Base-by-base conservation (phyloP, 2,113 vertebrate species). In the Myxocyprinus asiaticus region DNA sequence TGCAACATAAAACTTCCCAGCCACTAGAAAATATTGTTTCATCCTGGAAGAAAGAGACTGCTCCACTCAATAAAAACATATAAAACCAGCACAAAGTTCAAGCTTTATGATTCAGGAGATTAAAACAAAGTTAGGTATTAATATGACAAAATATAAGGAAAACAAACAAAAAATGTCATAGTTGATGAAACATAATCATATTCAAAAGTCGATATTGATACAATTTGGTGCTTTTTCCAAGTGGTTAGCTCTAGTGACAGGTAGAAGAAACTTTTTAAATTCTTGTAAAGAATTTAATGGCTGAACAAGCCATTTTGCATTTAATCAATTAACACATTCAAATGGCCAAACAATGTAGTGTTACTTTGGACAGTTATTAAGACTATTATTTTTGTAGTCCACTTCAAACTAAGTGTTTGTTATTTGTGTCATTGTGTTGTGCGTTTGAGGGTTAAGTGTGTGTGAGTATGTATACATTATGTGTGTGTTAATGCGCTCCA, bases 1-100 rank as follows among this genome's bases (percentile, higher is more conserved):
- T 80, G 78, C 81, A 84, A 84, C 86, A 85, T 90, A 89, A 88
- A 91, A 90, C 82, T 85, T 86, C 87, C 78, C 85, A 82, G 87
- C 86, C 81, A 58, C 76, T 81, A 83, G 80, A 82, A 81, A 84
- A 84, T 73, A 74, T 63, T 51, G 71, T 70, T n/a, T 62, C 56
- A 50, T 55, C 76, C 63, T 66, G 62, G 75, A 67, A 68, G 59
- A 81, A 42, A 70, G 68, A 61, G 50, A 79, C 76, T 65, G 62
- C 62, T 76, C 65, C 67, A 81, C 83, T 86, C 77, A 80, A 84
- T 87, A 85, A 84, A 87, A 82, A 68, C 73, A 86, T 80, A 48
- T 7, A 62, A 74, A 53, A 22, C 6, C 15, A 67, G 47, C 9
- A n/a, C 45, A 4, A 6, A 56, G 11, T 53, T n/a, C 12, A 56